Conservation (phyloP, 2,113 vertebrate species). For the Amazona guildingii region DNA sequence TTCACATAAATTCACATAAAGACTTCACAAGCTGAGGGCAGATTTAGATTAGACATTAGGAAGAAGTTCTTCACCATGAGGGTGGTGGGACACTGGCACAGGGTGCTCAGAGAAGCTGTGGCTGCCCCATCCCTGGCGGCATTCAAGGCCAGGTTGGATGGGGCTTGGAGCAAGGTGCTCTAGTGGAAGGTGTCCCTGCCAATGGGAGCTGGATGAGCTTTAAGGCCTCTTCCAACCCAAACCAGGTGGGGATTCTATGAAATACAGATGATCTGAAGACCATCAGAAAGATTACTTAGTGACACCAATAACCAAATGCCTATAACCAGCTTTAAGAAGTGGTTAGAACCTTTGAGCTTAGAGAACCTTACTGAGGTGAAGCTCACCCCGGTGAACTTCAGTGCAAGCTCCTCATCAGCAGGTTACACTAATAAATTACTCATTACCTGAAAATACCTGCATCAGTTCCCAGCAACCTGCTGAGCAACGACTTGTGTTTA, state of each 20-base stretch:
- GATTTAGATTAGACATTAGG: not conserved
- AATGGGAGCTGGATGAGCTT: not conserved
- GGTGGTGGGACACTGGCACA: fast-evolving
- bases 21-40: not conserved
- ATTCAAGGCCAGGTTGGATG: not conserved
- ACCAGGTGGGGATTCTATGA: not conserved
- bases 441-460: not conserved
- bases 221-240: not conserved
- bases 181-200: not conserved
- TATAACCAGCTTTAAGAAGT: not conserved
- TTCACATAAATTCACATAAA: not conserved
- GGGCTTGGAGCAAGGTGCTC: not conserved
- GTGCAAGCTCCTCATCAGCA: not conserved
- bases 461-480: not conserved
- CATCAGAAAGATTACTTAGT: not conserved
- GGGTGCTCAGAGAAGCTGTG: not conserved
- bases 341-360: not conserved
- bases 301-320: not conserved
- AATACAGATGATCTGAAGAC: not conserved
- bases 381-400: not conserved
- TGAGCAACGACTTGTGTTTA: not conserved
- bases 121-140: not conserved
- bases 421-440: not conserved
- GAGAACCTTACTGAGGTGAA: not conserved
- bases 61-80: not conserved